phyloP scores from a whole-genome alignment of 2,888 invertebrate genomes.

The Oscheius sp. region DNA sequence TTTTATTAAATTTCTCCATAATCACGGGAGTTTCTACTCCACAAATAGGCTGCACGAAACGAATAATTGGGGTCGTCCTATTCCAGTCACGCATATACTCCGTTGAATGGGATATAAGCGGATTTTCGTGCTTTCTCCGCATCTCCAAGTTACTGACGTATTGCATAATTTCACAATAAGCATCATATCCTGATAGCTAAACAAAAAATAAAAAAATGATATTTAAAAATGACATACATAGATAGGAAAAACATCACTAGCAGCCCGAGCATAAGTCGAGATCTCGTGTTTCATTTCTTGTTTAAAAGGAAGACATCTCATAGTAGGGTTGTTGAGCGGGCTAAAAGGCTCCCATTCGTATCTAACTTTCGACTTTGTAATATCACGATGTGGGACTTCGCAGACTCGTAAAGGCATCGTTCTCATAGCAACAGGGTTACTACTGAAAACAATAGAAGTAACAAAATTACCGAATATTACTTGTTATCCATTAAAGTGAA shows the following conservation, averaged over 20 bases:
- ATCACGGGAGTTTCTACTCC: neutral
- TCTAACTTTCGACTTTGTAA: constrained; percentile 1
- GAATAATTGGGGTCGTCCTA: neutral
- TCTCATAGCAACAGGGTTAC: neutral
- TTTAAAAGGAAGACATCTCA: neutral
- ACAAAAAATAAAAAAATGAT: too few relatives aligned
- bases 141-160: constrained; percentile 17
- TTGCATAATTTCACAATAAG: constrained; percentile 9
- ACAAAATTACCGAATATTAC: constrained; percentile 3
- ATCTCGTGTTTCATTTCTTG: neutral
- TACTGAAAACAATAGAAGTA: neutral
- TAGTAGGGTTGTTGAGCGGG: neutral
- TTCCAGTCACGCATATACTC: constrained; percentile 21
- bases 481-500: constrained; percentile 5
- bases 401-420: constrained; percentile 2
- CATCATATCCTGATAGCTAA: constrained; percentile 6
- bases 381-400: constrained; percentile 15
- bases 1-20: neutral
- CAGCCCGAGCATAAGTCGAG: neutral
- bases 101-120: neutral
- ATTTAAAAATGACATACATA: too few relatives aligned
- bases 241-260: constrained; percentile 5
- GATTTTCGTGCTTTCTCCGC: neutral
- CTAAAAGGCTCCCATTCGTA: constrained; percentile 9
- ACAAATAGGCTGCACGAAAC: constrained; percentile 10